Evolutionary conservation across 2,113 vertebrate genomes (phyloP).

Genomic region (Mirounga angustirostris): DNA sequence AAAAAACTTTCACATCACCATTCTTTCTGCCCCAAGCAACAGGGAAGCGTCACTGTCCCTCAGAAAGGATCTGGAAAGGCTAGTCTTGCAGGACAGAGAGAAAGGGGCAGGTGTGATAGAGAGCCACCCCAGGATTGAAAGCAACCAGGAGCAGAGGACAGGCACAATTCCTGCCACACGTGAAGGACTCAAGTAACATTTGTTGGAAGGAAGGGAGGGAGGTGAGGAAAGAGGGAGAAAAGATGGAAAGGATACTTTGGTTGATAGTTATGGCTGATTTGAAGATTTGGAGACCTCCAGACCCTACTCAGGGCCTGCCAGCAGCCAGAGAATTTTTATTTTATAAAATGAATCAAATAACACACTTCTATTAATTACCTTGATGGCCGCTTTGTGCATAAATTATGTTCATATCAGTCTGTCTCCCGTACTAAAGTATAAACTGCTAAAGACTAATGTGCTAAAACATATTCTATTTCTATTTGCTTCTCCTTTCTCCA

Average conservation of each 20-base stretch:
- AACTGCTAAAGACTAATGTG: not conserved
- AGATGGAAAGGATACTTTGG: not conserved
- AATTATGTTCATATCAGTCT: not conserved
- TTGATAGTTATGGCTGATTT: not conserved
- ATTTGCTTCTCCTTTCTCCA: not conserved
- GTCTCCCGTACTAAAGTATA: not conserved
- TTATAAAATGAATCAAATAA: constrained; percentile 1
- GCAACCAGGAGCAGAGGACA: not conserved
- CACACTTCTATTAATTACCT: not conserved
- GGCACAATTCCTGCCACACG: rapidly evolving
- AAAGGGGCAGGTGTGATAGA: not conserved
- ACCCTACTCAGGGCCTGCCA: not conserved
- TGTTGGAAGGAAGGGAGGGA: not conserved
- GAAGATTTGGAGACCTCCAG: not conserved
- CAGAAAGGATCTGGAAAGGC: not conserved
- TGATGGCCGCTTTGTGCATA: not conserved
- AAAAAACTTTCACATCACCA: not conserved
- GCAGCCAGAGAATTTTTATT: not conserved
- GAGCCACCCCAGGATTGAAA: not conserved
- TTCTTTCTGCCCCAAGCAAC: not conserved
- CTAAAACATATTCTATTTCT: not conserved
- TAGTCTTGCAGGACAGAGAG: not conserved
- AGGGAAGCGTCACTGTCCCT: not conserved
- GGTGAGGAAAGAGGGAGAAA: not conserved
- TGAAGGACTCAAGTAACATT: not conserved